A percentile compares a stretch with the other conserved stretches of the same genome.
Conservation (phyloP, 2,113 vertebrate species). For the Pithys albifrons region DNA sequence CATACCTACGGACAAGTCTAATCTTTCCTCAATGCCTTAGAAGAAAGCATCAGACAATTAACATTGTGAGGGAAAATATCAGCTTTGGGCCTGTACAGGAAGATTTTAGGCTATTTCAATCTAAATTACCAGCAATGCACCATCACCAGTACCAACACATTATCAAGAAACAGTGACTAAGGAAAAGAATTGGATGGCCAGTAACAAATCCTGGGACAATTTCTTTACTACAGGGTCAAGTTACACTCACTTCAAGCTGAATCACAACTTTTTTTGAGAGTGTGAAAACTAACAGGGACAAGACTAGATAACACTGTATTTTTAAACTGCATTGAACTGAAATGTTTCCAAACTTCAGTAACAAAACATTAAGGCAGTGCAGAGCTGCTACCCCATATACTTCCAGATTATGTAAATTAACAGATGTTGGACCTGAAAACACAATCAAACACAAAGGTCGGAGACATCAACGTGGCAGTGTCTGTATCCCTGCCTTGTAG, state of each 20-base stretch:
- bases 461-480: neutral
- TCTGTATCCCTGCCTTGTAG: neutral
- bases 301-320: neutral
- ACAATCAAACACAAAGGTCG: neutral
- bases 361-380: neutral
- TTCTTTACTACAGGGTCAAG: neutral
- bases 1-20: neutral
- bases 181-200: neutral
- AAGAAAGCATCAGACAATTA: neutral
- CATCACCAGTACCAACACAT: neutral
- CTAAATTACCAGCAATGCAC: neutral
- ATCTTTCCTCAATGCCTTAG: neutral
- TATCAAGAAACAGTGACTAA: neutral
- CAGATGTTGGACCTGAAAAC: neutral
- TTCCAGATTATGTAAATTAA: neutral
- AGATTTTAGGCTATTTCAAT: neutral
- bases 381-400: neutral
- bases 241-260: neutral
- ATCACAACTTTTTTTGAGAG: neutral
- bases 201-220: neutral
- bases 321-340: neutral
- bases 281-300: neutral
- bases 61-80: neutral
- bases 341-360: neutral
- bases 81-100: neutral